Base-by-base conservation (phyloP, 2,888 invertebrate genomes). In the Folsomia candida region DNA sequence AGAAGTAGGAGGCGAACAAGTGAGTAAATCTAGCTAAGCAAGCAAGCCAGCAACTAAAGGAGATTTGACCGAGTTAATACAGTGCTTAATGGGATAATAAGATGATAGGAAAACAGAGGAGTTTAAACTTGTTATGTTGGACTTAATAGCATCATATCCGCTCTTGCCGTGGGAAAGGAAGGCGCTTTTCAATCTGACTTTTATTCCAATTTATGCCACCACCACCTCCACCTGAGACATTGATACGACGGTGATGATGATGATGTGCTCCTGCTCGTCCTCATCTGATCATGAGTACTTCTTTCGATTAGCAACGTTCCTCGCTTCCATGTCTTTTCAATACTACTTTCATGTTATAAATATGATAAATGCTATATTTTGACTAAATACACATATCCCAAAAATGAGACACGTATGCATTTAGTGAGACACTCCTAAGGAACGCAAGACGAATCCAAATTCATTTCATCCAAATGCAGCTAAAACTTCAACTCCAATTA, bases 131-230 rank as follows among this genome's bases (percentile, higher is more conserved):
- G 69, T 74, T 67, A 74, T 70, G 72, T 75, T 73, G 73, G 72
- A 72, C 73, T 73, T 73, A 77, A 76, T 73, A 76, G 75, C 76
- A 75, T 76, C 79, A 77, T 77, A 76, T 79, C 79, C 79, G 78
- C 73, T 78, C 74, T 74, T 77, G 78, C 76, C 79, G 80, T 80
- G 80, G 80, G 80, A 80, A 80, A 80, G 80, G 80, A 78, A 80
- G 77, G 74, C 73, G 76, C 78, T 79, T 60, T 62, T 62, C 62
- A 62, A 37, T 37, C 37, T 37, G 37, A 37, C 37, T 37, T 37
- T 37, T 37, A 37, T 37, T 37, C 37, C 37, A 37, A 37, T 37
- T 37, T 37, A 37, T 37, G 14, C 37, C 37, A 37, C 37, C 37
- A 37, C 37, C 37, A 37, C 37, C 37, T 37, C 37, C 37, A 37